Evolutionary conservation across 92 coral and sea anemone species (phyloP), one percentile per base, ranked within the genome.

Genomic region (Pocillopora meandrina): DNA sequence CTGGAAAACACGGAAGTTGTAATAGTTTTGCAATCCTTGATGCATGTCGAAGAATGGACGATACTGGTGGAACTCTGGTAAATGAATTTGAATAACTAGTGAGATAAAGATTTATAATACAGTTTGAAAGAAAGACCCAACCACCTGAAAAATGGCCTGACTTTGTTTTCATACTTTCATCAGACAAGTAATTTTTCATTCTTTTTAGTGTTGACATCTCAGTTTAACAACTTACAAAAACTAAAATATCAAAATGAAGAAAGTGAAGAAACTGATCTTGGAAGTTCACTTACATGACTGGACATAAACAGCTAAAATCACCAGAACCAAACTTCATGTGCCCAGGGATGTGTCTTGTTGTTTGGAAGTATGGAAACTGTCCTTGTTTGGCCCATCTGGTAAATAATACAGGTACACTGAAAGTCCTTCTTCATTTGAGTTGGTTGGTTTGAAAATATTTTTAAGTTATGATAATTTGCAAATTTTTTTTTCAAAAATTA

Each of bases 361-460:
- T 97, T 60, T 91, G 84, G 68, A 85, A 88, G 69, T 79, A 96
- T 0, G 98, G 99, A 15, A 96, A 69, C 66, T 89, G 87, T 0
- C 98, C 99, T 62, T 96, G 96, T 67, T 80, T 85, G 0, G 89
- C 93, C 99, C 99, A 96, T 70, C 99, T 96, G 85, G 3, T 76
- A 85, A 14, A 77, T 68, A 72, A 34, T 16, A 15, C 31, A 1
- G 0, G 1, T 26, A 26, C 52, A 3, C 52, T 42, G 52, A 42
- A 7, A 42, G 52, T 42, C 52, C 52, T 42, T 42, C 4, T 42
- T 2, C 52, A 42, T 42, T 7, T 3, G 52, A 42, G 7, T 2
- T 42, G 52, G 52, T 26, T 2, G 7, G 4, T 42, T 42, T 42
- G 8, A 42, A 42, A 42, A 42, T 7, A 47, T 16, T 3, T 34